Base-by-base conservation (phyloP, 2,888 invertebrate genomes). In the Diarsia brunnea region DNA sequence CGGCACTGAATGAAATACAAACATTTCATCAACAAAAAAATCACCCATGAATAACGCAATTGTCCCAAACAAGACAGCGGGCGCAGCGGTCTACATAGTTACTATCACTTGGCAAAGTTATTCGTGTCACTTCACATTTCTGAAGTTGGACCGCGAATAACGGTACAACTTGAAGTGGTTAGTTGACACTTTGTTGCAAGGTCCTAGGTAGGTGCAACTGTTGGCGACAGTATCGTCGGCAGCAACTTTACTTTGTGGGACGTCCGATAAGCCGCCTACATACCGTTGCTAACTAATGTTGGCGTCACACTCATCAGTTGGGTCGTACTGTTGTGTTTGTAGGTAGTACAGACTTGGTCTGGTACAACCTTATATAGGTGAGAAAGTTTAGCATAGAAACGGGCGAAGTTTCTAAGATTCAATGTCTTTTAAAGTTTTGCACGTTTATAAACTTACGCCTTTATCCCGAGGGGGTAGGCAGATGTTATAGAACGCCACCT, bases 151-250 rank as follows among this genome's bases (percentile, higher is more conserved):
- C 84, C 82, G 83, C 88, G 89, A 86, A 82, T 87, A 90, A 87
- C 87, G 84, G 90, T 85, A 89, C 88, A 89, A 93, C 91, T 93
- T 91, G 92, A 91, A 94, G 91, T 91, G 92, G 92, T 92, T 92
- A 90, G 92, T 91, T 94, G 94, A 93, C 92, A 94, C 92, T 94
- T 94, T 93, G 94, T 93, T 93, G 92, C 93, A 91, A 92, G 94
- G 93, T 93, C 92, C 91, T 91, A 86, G 89, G 88, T 87, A 92
- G 94, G 93, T 94, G 92, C 92, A 88, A 90, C 91, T 92, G 90
- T 73, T 85, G 84, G 27, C 81, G 88, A 87, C 90, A 90, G 87
- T 89, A 89, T 87, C 88, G 83, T 85, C 64, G 65, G 67, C 75
- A 72, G 66, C 81, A 91, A 92, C 91, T 92, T 91, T 87, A 92